Base-by-base conservation (phyloP, 2,888 invertebrate genomes). In the Cerastis rubricosa region DNA sequence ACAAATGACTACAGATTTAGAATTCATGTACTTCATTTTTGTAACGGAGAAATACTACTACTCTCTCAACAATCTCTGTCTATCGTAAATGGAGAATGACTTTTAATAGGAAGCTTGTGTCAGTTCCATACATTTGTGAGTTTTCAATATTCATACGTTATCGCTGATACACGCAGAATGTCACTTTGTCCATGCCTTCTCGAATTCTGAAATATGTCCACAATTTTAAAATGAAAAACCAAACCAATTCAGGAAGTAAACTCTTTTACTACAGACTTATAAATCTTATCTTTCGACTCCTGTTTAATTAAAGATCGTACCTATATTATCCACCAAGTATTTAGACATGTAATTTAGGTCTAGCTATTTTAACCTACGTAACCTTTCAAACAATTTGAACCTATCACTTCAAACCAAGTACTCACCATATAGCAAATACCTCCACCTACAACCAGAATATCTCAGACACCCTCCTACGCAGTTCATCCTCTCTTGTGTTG, bases 351-450 rank as follows among this genome's bases (percentile, higher is more conserved):
- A 57, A 74, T 67, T 51, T 45, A 49, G 49, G 49, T 19, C 14
- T 45, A 51, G 57, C 22, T n/a, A 71, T 59, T 29, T n/a, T 67
- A 57, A 57, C 35, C 3, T 35, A 35, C 35, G 35, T 35, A 35
- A 35, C 67, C 84, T 72, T 72, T 47, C 29, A 19, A 69, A 47
- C 35, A 65, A 79, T 61, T 59, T 51, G 12, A 54, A 6, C 35
- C 49, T 40, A 14, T n/a, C 14, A 25, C 64, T 47, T 68, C 40
- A 70, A 43, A 43, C 49, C 59, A 59, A 45, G 29, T 66, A 83
- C 65, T 19, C n/a, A 11, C 1, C 29, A 35, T 17, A 35, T 11
- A 40, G 45, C 45, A 63, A 6, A 49, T 63, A 25, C 17, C 14
- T 35, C 11, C 54, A 49, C 57, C 35, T 61, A 35, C 61, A 22